These are phyloP conservation scores for Tubiluchus corallicola DNA, from an alignment of 2,888 invertebrate species.

Conservation along the genomic window DNA sequence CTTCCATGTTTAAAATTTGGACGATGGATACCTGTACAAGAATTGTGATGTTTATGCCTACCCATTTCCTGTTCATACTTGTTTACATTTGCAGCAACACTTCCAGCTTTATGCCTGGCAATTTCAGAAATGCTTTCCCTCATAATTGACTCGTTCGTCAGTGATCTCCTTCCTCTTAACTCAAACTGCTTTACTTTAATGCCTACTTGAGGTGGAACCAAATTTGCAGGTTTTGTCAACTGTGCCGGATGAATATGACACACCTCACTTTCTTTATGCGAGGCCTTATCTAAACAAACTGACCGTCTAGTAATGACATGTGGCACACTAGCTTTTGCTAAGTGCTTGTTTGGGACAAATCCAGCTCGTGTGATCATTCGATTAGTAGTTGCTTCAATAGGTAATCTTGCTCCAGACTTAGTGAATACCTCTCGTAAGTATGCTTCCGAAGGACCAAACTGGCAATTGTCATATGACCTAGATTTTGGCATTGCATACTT, in stretches of 20 bases:
- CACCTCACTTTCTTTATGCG: too few relatives aligned
- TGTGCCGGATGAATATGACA: too few relatives aligned
- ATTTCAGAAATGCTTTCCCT: background rate
- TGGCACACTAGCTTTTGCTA: background rate
- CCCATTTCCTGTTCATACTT: slow-evolving; percentile 14
- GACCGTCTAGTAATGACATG: background rate
- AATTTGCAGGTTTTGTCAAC: too few relatives aligned
- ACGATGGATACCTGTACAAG: too few relatives aligned
- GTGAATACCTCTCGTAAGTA: too few relatives aligned
- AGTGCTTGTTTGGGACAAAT: slow-evolving; percentile 13
- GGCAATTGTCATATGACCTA: too few relatives aligned
- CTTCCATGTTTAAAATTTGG: slow-evolving; percentile 16
- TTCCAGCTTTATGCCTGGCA: slow-evolving; percentile 14
- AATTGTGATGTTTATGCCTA: too few relatives aligned
- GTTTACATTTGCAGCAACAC: slow-evolving; percentile 18
- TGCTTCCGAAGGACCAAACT: too few relatives aligned
- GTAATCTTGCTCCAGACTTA: slow-evolving; percentile 12
- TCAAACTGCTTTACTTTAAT: background rate
- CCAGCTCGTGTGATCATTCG: slow-evolving; percentile 21
- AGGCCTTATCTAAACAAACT: background rate
- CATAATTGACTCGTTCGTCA: background rate
- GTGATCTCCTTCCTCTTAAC: background rate
- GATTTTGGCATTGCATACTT: too few relatives aligned
- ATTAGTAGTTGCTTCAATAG: slow-evolving; percentile 21
- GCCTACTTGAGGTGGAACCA: background rate